A percentile compares a stretch with the other conserved stretches of the same genome.
These are phyloP conservation scores for Habropoda laboriosa DNA, from an alignment of 1,140 invertebrate genomes.

Conservation along the genomic window DNA sequence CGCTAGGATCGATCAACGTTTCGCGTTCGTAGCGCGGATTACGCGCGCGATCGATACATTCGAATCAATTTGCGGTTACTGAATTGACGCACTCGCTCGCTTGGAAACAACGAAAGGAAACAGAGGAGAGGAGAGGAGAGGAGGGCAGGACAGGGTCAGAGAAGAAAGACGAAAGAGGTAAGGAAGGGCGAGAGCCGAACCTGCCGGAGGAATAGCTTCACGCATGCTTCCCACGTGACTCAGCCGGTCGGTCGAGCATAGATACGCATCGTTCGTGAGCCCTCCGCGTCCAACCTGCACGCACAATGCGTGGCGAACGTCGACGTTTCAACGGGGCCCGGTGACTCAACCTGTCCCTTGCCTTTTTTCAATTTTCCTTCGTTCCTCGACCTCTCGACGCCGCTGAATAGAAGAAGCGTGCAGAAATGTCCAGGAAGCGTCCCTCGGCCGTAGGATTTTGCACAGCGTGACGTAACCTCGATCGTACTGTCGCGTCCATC, in stretches of 20 bases:
- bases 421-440: not conserved
- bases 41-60: not conserved
- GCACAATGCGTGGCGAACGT: constrained; percentile 68
- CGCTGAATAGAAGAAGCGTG: too few species aligned
- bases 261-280: constrained; percentile 71
- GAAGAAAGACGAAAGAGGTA: not conserved
- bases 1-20: constrained; percentile 54
- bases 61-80: constrained; percentile 22
- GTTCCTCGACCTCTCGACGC: constrained; percentile 18
- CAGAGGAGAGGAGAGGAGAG: not conserved
- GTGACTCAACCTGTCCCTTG: constrained; percentile 74
- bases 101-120: constrained; percentile 32
- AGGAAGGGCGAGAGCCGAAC: constrained; percentile 46
- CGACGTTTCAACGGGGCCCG: constrained; percentile 51
- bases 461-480: not conserved
- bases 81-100: constrained; percentile 12
- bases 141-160: too few species aligned
- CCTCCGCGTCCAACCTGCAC: constrained; percentile 62
- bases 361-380: constrained; percentile 26
- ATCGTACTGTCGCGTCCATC: not conserved
- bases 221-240: constrained; percentile 74
- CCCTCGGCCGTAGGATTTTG: not conserved
- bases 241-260: constrained; percentile 60
- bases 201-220: constrained; percentile 68
- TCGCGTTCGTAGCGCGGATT: constrained; percentile 28